A percentile compares a stretch with the other conserved stretches of the same genome.
Conservation (phyloP, 2,888 invertebrate genomes). For the Callyntrura guangdongensis region DNA sequence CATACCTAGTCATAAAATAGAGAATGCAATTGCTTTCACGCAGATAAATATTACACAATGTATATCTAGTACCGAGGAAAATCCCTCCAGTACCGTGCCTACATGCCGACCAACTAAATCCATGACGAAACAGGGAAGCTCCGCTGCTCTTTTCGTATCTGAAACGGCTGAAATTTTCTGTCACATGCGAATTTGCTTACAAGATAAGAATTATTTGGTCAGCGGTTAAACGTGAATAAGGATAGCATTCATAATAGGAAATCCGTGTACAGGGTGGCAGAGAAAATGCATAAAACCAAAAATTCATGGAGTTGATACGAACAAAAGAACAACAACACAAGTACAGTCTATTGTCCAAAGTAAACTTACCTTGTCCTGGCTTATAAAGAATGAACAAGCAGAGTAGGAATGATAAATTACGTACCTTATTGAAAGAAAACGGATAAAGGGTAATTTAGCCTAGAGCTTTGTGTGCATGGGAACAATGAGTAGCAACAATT, state of each 20-base stretch:
- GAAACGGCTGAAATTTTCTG: conserved; percentile 18
- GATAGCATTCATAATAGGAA: not conserved
- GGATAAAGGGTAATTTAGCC: no score
- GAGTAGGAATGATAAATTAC: no score
- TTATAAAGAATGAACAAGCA: no score
- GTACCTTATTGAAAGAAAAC: no score
- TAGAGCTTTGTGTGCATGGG: no score
- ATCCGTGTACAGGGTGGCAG: not conserved
- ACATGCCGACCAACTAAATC: not conserved
- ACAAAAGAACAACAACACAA: no score
- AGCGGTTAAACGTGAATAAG: not conserved
- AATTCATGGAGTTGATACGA: no score
- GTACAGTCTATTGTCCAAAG: not conserved
- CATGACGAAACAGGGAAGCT: not conserved
- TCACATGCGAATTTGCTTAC: not conserved
- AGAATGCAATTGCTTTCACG: not conserved
- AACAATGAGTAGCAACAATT: no score
- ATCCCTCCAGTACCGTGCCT: not conserved
- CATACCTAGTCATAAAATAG: conserved; percentile 14
- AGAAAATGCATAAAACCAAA: not conserved
- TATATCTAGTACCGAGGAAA: not conserved
- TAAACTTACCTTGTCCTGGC: conserved; percentile 23
- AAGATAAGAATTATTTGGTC: conserved; percentile 23
- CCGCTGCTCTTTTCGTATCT: not conserved
- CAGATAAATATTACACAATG: conserved; percentile 35